A percentile compares a stretch with the other conserved stretches of the same genome.
Evolutionary conservation across 2,888 invertebrate species (phyloP).

Genomic region (Eurytoma adleriae): DNA sequence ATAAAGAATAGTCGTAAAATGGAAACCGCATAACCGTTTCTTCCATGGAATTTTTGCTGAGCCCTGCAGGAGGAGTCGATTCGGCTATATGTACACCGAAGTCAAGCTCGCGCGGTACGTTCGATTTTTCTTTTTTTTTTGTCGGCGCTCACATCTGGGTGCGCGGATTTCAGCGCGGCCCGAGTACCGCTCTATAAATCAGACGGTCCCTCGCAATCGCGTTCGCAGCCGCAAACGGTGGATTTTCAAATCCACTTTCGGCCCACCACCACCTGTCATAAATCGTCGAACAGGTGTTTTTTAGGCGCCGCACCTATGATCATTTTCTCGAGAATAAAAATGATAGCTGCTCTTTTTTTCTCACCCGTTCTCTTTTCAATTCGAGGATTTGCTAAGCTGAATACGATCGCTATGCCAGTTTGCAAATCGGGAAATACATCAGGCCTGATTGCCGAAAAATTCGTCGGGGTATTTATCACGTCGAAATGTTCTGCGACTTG

Average conservation of each 20-base stretch:
- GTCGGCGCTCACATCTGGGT: constrained; percentile 8
- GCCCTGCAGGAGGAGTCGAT: no score
- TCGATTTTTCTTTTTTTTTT: not conserved
- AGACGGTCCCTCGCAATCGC: constrained; percentile 33
- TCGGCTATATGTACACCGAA: no score
- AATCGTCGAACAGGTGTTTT: constrained; percentile 43
- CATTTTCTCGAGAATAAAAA: constrained; percentile 32
- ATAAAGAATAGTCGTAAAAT: no score
- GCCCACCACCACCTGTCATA: constrained; percentile 35
- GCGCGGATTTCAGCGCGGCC: no score
- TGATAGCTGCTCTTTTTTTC: not conserved
- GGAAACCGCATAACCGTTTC: no score
- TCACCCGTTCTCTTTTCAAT: not conserved
- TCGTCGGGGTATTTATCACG: no score
- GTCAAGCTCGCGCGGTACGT: not conserved
- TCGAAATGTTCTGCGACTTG: no score
- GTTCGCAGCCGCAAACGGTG: constrained; percentile 31
- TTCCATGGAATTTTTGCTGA: no score
- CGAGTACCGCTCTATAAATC: constrained; percentile 33
- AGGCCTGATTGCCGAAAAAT: not conserved
- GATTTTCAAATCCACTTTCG: constrained; percentile 39
- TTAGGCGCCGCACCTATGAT: constrained; percentile 11
- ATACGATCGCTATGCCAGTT: constrained; percentile 10
- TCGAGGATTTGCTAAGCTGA: constrained; percentile 9
- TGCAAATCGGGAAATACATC: constrained; percentile 8